These are phyloP conservation scores for Chondrilla cf. caribensis DNA, from an alignment of 37 sponge, comb jelly and placozoan genomes.

Conservation along the genomic window DNA sequence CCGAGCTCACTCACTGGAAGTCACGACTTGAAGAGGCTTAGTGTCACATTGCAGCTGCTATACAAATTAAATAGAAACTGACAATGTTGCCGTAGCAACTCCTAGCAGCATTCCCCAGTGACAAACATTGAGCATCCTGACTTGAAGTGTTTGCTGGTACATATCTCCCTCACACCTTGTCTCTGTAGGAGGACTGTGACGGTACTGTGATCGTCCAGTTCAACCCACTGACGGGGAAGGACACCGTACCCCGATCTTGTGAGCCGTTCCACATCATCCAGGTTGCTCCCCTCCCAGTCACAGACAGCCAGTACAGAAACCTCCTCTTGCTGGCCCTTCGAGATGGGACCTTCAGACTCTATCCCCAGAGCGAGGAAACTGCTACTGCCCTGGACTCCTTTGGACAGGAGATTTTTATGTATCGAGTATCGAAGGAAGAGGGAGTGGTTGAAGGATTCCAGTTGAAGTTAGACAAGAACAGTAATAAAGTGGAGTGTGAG, in stretches of 20 bases:
- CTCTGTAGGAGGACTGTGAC: conserved; percentile 15
- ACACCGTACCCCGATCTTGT: conserved; percentile 27
- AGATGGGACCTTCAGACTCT: background rate
- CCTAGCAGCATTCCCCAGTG: too few species aligned
- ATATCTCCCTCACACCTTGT: background rate
- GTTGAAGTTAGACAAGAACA: background rate
- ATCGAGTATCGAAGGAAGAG: background rate
- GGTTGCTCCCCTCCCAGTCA: conserved; percentile 33
- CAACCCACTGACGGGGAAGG: conserved; percentile 73
- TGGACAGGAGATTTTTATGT: conserved; percentile 11
- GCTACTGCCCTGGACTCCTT: background rate
- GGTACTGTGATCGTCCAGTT: conserved; percentile 49
- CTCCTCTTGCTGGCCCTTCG: conserved; percentile 43
- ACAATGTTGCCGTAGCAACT: too few species aligned
- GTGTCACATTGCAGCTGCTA: too few species aligned
- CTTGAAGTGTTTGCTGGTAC: too few species aligned
- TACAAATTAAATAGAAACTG: too few species aligned
- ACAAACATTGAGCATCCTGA: too few species aligned
- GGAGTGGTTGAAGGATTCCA: conserved; percentile 3
- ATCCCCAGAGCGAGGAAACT: background rate
- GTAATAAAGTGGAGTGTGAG: background rate
- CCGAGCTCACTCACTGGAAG: too few species aligned
- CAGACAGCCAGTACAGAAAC: conserved; percentile 56
- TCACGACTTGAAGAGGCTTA: too few species aligned
- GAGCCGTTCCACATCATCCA: conserved; percentile 50